These are phyloP conservation scores for Campylomormyrus numenius DNA, from an alignment of 2,113 vertebrate genomes.

Conservation along the genomic window DNA sequence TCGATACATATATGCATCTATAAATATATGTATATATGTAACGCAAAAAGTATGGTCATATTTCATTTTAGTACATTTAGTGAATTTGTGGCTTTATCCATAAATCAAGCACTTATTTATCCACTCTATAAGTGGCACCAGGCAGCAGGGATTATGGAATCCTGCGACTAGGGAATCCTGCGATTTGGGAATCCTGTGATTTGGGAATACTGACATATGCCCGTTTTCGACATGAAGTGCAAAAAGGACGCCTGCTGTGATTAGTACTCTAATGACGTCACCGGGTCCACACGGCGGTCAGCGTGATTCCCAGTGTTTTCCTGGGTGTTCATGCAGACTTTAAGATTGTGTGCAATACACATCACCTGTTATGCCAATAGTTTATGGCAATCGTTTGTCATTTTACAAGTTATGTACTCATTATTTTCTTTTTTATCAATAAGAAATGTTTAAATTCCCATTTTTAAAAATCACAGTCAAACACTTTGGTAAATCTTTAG, in stretches of 20 bases:
- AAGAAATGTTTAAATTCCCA: neutral
- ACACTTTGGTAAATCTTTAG: conserved; percentile 1
- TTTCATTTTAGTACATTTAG: neutral
- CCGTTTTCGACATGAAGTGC: neutral
- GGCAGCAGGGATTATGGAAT: neutral
- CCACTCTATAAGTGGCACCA: neutral
- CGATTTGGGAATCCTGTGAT: neutral
- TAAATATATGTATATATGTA: conserved; percentile 5
- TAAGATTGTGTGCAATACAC: conserved; percentile 8
- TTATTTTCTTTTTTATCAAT: neutral
- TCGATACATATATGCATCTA: neutral
- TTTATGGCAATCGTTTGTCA: neutral
- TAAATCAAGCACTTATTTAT: neutral
- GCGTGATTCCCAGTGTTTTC: neutral
- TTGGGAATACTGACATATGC: neutral
- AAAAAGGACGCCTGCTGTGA: neutral
- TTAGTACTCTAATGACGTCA: neutral
- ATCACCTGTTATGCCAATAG: neutral
- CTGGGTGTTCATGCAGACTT: neutral
- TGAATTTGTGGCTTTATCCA: conserved; percentile 1
- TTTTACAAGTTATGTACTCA: neutral
- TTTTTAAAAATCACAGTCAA: neutral
- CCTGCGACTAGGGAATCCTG: neutral
- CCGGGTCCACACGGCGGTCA: neutral
- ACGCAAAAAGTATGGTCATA: neutral